phyloP scores from a whole-genome alignment of 2,113 vertebrate genomes.

The Polypterus bichir region DNA sequence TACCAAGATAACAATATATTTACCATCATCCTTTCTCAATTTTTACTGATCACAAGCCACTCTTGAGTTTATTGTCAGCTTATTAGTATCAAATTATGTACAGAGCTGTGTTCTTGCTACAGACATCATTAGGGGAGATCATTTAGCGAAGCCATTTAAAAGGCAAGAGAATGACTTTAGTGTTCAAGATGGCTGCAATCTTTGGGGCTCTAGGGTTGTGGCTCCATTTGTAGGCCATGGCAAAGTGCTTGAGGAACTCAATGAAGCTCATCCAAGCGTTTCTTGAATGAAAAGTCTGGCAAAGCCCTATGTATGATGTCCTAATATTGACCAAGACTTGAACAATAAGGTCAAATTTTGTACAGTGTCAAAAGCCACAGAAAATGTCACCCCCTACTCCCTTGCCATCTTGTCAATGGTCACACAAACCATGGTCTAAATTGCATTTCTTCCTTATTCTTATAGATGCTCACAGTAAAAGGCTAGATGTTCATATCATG shows the following conservation, averaged over 20 bases:
- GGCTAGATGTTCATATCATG: neutral
- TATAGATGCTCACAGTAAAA: neutral
- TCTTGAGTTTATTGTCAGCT: conserved; percentile 5
- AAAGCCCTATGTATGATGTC: conserved; percentile 6
- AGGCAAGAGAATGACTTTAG: neutral
- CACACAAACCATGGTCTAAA: conserved; percentile 7
- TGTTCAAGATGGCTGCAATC: conserved; percentile 6
- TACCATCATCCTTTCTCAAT: conserved; percentile 3
- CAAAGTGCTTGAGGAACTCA: neutral
- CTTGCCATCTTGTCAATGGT: conserved; percentile 5
- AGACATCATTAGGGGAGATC: too few relatives aligned
- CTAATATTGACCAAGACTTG: neutral
- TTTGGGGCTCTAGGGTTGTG: conserved; percentile 4
- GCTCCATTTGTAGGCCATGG: neutral
- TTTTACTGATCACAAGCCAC: conserved; percentile 9
- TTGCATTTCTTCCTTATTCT: neutral
- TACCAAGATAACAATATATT: conserved; percentile 8
- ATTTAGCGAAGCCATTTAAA: neutral
- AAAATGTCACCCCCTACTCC: conserved; percentile 3
- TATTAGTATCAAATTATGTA: conserved; percentile 16
- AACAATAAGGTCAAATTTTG: conserved; percentile 1
- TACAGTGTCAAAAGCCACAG: conserved; percentile 1
- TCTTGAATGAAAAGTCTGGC: conserved; percentile 9
- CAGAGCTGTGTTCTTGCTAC: neutral
- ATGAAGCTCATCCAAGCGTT: neutral